Conservation (phyloP, 2,888 invertebrate genomes). For the Thymelicus sylvestris region DNA sequence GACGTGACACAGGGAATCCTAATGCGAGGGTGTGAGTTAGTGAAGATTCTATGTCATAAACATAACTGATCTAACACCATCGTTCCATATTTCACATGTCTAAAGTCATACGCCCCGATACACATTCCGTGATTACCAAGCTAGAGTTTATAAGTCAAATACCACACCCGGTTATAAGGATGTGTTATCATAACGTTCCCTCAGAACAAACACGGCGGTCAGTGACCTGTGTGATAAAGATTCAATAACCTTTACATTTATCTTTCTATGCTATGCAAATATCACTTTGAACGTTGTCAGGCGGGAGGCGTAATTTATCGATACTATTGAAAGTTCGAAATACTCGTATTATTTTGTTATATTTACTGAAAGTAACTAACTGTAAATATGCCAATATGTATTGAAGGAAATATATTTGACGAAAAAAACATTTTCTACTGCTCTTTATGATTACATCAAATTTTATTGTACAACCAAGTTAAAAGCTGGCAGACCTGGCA, state of each 20-base stretch:
- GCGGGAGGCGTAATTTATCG: slow-evolving; percentile 21
- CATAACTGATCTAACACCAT: not conserved
- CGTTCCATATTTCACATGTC: not conserved
- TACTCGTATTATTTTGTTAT: too few relatives aligned
- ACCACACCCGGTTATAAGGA: slow-evolving; percentile 28
- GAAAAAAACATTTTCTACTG: too few relatives aligned
- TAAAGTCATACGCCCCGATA: not conserved
- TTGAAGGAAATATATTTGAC: too few relatives aligned
- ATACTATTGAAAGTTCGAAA: not conserved
- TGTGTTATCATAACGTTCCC: slow-evolving; percentile 39
- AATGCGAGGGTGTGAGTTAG: too few relatives aligned
- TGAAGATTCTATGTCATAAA: not conserved
- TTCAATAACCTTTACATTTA: slow-evolving; percentile 69
- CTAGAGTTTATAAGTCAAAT: slow-evolving; percentile 8
- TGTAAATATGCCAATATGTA: too few relatives aligned
- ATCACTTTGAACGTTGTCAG: slow-evolving; percentile 33
- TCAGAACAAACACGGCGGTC: slow-evolving; percentile 59
- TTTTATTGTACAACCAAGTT: too few relatives aligned
- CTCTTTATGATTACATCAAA: too few relatives aligned
- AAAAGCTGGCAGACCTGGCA: too few relatives aligned
- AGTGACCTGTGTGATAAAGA: slow-evolving; percentile 67
- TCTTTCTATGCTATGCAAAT: slow-evolving; percentile 54
- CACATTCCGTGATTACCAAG: not conserved
- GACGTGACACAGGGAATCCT: too few relatives aligned
- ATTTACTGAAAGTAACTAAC: too few relatives aligned